Evolutionary conservation across 92 coral and sea anemone species (phyloP).

Genomic region (Desmophyllum pertusum): DNA sequence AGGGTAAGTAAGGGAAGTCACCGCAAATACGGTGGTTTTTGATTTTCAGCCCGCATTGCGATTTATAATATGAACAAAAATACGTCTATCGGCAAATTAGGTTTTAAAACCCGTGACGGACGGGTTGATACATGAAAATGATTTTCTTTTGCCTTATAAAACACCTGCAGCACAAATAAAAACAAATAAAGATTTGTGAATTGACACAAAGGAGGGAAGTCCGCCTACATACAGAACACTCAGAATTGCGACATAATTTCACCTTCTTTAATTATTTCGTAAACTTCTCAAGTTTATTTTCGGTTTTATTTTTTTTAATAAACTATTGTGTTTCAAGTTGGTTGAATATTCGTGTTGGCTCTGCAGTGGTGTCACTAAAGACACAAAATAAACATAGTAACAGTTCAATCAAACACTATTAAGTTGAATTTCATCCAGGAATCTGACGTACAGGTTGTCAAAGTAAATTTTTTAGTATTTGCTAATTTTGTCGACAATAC

Average conservation of each 20-base stretch:
- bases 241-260: background rate
- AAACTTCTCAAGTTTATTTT: background rate
- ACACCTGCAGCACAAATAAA: background rate
- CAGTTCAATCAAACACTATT: constrained; percentile 1
- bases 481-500: background rate
- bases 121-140: background rate
- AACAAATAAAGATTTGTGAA: background rate
- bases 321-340: background rate
- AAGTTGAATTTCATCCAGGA: constrained; percentile 8
- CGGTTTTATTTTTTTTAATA: constrained; percentile 7
- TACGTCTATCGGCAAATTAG: background rate
- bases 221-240: background rate
- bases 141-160: background rate
- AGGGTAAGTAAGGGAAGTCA: background rate
- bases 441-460: background rate
- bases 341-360: background rate
- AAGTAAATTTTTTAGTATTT: background rate
- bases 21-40: background rate
- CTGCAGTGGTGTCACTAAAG: background rate
- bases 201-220: background rate
- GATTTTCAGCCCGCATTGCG: background rate
- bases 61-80: background rate
- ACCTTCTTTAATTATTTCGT: background rate
- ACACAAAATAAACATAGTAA: background rate
- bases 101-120: background rate